A percentile compares a stretch with the other conserved stretches of the same genome.
Evolutionary conservation across 92 coral and sea anemone species (phyloP).

Genomic region (Epizoanthus stellaris): DNA sequence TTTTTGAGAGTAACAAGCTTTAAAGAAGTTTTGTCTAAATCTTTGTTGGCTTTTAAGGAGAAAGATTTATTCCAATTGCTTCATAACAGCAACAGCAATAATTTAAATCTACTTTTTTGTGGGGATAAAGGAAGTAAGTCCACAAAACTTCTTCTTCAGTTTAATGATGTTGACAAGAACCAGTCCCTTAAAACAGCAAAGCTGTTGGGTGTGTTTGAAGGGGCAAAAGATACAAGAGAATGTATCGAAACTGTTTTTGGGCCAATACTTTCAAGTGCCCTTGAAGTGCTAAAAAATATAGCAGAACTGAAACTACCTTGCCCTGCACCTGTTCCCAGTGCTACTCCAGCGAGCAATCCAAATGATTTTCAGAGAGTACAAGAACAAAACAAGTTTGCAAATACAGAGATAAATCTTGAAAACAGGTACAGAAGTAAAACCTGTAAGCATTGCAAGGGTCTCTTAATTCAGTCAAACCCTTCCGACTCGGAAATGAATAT

Average conservation of each 20-base stretch:
- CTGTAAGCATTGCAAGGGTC: background rate
- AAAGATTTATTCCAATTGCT: too few relatives aligned
- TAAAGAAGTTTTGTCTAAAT: background rate
- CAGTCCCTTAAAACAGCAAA: slow-evolving; percentile 15
- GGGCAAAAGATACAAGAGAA: slow-evolving; percentile 11
- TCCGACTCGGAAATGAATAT: background rate
- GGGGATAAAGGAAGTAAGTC: slow-evolving; percentile 10
- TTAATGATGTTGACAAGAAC: slow-evolving; percentile 3
- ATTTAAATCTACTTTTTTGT: background rate
- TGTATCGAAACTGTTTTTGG: background rate
- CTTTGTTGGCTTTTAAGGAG: background rate
- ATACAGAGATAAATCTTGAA: background rate
- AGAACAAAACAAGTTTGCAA: background rate
- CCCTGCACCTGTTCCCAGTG: background rate
- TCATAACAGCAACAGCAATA: too few relatives aligned
- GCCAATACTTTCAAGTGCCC: slow-evolving; percentile 4
- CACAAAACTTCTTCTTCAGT: background rate
- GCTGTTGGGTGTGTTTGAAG: slow-evolving; percentile 5
- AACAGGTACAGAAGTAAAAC: background rate
- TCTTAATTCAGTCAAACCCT: background rate
- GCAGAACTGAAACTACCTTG: background rate
- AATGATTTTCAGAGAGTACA: background rate
- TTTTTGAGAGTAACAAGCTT: background rate
- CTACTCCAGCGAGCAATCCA: background rate
- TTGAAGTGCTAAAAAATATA: background rate